Evolutionary conservation across 2,888 invertebrate species (phyloP), one percentile per base, ranked within the genome.

Genomic region (Ecliptopera silaceata): DNA sequence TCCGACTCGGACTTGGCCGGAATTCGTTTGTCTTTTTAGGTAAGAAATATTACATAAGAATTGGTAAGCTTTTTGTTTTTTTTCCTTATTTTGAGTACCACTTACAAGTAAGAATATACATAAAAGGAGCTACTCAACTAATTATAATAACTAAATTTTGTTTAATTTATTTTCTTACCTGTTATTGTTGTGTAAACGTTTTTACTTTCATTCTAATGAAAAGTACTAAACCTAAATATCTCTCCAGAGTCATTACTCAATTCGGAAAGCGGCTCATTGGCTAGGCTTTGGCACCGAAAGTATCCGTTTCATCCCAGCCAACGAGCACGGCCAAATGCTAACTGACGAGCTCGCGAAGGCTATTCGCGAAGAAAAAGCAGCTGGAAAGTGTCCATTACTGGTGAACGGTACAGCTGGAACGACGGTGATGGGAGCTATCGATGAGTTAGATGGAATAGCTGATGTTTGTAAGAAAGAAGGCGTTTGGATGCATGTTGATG

Each of bases 401-500:
- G 95, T 96, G 1, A 95, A 95, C 66, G 95, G 94, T 0, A 96
- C 95, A 0, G 93, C 94, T 1, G 97, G 97, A 0, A 96, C 96
- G 0, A 97, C 97, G 0, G 96, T 97, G 0, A 80, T 97, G 6
- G 97, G 97, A 0, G 95, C 97, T 0, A 96, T 96, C 64, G 97
- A 97, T 79, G 94, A 96, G 10, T 75, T 97, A 15, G 82, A 91
- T 0, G 88, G 89, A 31, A 92, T 97, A 10, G 94, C 96, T 0
- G 92, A 93, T 50, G 79, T 97, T 10, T 97, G 97, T 70, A 72
- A 92, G 61, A 92, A 93, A 59, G 90, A 96, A 74, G 84, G 86
- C 0, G 74, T 97, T 6, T 97, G 97, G 97, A 83, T 97, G 75
- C 97, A 97, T 81, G 94, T 96, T 61, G 97, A 97, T 88, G 95